These are phyloP conservation scores for Diphyllodes magnificus DNA, from an alignment of 2,113 vertebrate genomes.

Conservation along the genomic window DNA sequence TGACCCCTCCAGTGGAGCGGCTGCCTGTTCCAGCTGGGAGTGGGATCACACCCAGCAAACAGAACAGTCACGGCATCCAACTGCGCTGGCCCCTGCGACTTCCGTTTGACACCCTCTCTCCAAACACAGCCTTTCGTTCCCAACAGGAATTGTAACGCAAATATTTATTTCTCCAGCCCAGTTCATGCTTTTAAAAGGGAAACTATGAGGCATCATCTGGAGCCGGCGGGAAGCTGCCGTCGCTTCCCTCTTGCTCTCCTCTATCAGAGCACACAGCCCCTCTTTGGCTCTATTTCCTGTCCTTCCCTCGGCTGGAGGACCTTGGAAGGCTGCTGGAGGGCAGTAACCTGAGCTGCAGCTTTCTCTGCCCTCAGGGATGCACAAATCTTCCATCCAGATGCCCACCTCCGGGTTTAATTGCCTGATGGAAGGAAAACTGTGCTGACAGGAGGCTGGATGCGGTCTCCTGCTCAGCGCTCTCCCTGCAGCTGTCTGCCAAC, in stretches of 20 bases:
- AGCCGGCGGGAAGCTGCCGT: not conserved
- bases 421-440: not conserved
- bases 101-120: conserved; percentile 25
- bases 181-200: conserved; percentile 6
- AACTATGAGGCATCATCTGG: not conserved
- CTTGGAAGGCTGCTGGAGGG: not conserved
- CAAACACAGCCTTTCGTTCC: not conserved
- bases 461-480: rapidly evolving
- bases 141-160: conserved; percentile 1
- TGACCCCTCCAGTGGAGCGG: not conserved
- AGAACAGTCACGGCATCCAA: not conserved
- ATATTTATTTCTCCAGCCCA: conserved; percentile 22
- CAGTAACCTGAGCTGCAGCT: not conserved
- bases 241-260: not conserved
- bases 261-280: not conserved
- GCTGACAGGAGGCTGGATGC: not conserved
- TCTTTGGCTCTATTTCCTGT: not conserved
- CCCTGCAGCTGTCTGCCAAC: not conserved
- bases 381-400: not conserved
- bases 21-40: not conserved
- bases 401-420: not conserved
- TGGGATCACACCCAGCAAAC: not conserved
- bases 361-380: not conserved
- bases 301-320: not conserved
- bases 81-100: not conserved